Conservation (phyloP, 2,113 vertebrate genomes). For the Takifugu bimaculatus region DNA sequence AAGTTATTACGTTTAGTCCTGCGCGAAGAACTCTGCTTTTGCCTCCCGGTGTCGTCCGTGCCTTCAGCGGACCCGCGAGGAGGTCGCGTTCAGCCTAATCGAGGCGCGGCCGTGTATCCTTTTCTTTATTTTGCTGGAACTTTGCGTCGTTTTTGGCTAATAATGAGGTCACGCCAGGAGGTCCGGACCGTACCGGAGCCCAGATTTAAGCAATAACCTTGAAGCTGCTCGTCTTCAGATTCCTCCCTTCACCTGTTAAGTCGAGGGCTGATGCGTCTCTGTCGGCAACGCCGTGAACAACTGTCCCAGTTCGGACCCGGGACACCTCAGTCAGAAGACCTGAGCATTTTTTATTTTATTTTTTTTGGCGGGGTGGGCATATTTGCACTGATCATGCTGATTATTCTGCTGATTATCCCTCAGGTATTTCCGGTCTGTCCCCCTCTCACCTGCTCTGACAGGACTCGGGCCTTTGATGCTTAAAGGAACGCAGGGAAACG, state of each 20-base stretch:
- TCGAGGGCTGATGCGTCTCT: constrained; percentile 17
- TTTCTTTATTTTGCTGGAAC: constrained; percentile 12
- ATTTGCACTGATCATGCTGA: constrained; percentile 63
- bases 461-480: constrained; percentile 3
- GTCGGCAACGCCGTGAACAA: background rate
- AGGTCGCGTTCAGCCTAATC: constrained; percentile 25
- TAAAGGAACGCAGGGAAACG: constrained; percentile 20
- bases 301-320: constrained; percentile 30
- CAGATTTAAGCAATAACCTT: background rate
- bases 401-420: constrained; percentile 61
- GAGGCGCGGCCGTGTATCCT: constrained; percentile 4
- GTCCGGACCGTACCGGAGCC: background rate
- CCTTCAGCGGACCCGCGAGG: constrained; percentile 44
- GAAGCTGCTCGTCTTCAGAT: too few relatives aligned
- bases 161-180: background rate
- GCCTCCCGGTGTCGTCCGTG: constrained; percentile 57
- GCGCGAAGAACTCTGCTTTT: too few relatives aligned
- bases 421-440: constrained; percentile 60
- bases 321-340: constrained; percentile 19
- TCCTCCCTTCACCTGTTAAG: constrained; percentile 3
- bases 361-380: constrained; percentile 52
- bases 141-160: constrained; percentile 11
- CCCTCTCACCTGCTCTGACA: constrained; percentile 20
- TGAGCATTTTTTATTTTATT: constrained; percentile 11
- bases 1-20: background rate